phyloP scores from a whole-genome alignment of 2,113 vertebrate genomes.

The Callipepla squamata region DNA sequence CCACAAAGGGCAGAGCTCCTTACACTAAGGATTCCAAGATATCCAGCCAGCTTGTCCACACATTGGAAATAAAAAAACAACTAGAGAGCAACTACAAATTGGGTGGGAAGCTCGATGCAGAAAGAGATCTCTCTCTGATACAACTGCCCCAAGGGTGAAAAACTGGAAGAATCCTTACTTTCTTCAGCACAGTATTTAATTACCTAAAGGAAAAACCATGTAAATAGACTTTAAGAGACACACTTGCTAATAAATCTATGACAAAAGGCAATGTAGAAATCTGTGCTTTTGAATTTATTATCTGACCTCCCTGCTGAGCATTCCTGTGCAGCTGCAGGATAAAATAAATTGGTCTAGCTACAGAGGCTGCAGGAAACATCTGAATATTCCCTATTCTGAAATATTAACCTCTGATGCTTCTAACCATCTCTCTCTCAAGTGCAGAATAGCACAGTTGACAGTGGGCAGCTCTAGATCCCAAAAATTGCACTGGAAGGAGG shows the following conservation, averaged over 20 bases:
- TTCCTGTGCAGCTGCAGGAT: conserved; percentile 50
- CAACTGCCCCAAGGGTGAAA: neutral
- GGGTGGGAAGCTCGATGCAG: neutral
- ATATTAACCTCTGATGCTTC: conserved; percentile 23
- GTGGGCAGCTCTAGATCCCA: neutral
- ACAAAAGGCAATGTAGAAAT: conserved; percentile 60
- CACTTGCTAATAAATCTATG: conserved; percentile 58
- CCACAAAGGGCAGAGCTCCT: neutral
- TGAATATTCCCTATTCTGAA: conserved; percentile 48
- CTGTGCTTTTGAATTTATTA: conserved; percentile 65
- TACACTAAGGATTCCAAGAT: neutral
- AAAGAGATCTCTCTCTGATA: neutral
- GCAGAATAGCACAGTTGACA: neutral
- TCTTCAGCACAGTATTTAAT: conserved; percentile 28
- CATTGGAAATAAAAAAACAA: neutral
- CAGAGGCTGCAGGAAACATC: conserved; percentile 51
- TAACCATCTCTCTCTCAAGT: neutral
- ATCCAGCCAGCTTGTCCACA: neutral
- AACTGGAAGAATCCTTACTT: conserved; percentile 8
- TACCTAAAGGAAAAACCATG: conserved; percentile 31
- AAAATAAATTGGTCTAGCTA: conserved; percentile 68
- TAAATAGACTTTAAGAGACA: conserved; percentile 56
- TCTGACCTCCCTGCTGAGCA: conserved; percentile 59
- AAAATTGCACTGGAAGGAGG: neutral
- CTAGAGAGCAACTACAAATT: neutral